These are phyloP conservation scores for Plodia interpunctella DNA, from an alignment of 1,140 invertebrate species.

Conservation along the genomic window DNA sequence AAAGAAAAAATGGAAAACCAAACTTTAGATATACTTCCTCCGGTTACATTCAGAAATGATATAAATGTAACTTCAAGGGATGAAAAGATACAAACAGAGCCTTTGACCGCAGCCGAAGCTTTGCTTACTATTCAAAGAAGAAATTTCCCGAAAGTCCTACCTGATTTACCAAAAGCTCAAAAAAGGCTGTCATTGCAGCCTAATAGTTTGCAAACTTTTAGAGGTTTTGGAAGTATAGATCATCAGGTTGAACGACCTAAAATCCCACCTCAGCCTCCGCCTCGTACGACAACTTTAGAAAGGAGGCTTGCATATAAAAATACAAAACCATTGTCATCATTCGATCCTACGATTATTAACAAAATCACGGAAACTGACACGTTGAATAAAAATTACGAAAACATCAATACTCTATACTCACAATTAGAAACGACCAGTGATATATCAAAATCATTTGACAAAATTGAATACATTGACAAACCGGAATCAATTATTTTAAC, in stretches of 20 bases:
- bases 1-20: slow-evolving; percentile 50
- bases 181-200: slow-evolving; percentile 78
- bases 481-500: slow-evolving; percentile 11
- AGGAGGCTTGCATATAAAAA: slow-evolving; percentile 65
- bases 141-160: slow-evolving; percentile 90
- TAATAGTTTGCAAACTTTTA: slow-evolving; percentile 60
- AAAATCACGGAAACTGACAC: slow-evolving; percentile 33
- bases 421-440: slow-evolving; percentile 20
- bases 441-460: slow-evolving; percentile 41
- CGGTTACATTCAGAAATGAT: slow-evolving; percentile 77
- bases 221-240: slow-evolving; percentile 53
- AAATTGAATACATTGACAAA: slow-evolving; percentile 21
- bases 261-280: slow-evolving; percentile 81
- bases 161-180: slow-evolving; percentile 80
- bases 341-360: slow-evolving; percentile 38
- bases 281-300: slow-evolving; percentile 80
- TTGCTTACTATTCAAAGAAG: slow-evolving; percentile 84
- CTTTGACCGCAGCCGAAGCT: slow-evolving; percentile 82
- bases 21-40: slow-evolving; percentile 72
- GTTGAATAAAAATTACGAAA: slow-evolving; percentile 51
- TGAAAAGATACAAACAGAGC: slow-evolving; percentile 50
- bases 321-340: slow-evolving; percentile 58
- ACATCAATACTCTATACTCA: slow-evolving; percentile 49
- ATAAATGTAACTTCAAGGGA: slow-evolving; percentile 85
- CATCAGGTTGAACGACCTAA: slow-evolving; percentile 63